A percentile compares a stretch with the other conserved stretches of the same genome.
phyloP scores from a whole-genome alignment of 2,888 invertebrate genomes.

The Polyommatus iphigenia region DNA sequence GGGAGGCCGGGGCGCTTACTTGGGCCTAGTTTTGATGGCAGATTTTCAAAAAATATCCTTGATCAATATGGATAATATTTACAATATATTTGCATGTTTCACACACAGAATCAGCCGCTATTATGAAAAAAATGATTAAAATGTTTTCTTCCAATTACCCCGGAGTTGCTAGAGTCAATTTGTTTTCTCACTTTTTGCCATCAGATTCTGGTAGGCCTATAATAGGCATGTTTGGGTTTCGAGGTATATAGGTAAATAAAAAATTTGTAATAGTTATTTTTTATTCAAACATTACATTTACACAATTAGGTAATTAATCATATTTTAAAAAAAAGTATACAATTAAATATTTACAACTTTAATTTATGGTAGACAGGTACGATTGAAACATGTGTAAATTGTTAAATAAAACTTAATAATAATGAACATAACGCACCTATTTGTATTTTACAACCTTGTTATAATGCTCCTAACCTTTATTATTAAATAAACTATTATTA shows the following conservation, averaged over 20 bases:
- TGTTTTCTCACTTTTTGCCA: too few species aligned
- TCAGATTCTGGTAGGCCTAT: too few species aligned
- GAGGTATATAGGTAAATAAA: neutral
- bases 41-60: too few species aligned
- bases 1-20: too few species aligned
- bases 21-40: too few species aligned
- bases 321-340: neutral
- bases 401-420: constrained; percentile 3
- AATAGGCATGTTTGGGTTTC: too few species aligned
- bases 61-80: too few species aligned
- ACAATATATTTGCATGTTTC: too few species aligned
- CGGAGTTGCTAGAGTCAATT: too few species aligned
- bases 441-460: constrained; percentile 3
- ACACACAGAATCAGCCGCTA: too few species aligned
- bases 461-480: neutral
- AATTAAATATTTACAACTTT: constrained; percentile 4
- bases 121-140: too few species aligned
- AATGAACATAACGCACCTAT: constrained; percentile 10
- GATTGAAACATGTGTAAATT: constrained; percentile 4
- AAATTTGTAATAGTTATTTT: neutral
- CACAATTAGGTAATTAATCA: neutral
- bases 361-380: constrained; percentile 15
- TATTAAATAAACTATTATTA: neutral
- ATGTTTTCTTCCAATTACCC: too few species aligned
- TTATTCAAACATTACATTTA: constrained; percentile 8